Evolutionary conservation across 2,797 vertebrate genomes (phyloP).

Genomic region (Acipenser ruthenus): DNA sequence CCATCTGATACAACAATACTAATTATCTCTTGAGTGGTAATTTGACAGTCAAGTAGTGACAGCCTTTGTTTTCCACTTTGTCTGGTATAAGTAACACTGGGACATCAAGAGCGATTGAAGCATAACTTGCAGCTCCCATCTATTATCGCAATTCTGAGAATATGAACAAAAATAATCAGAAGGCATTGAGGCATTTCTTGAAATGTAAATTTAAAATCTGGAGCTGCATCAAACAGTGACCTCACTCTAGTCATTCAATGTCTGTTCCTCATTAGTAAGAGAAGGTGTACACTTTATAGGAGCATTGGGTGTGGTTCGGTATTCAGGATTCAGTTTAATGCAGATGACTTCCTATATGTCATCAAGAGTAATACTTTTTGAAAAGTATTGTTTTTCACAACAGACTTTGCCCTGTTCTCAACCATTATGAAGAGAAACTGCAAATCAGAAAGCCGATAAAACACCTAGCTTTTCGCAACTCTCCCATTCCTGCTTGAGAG

Average conservation of each 20-base stretch:
- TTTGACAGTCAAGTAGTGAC: conserved; percentile 10
- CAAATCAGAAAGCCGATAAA: no score
- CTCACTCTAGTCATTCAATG: conserved; percentile 13
- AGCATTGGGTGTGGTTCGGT: no score
- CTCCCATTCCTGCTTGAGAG: not conserved
- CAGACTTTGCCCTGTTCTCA: no score
- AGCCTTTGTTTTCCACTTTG: conserved; percentile 12
- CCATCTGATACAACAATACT: conserved; percentile 4
- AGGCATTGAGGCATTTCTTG: conserved; percentile 40
- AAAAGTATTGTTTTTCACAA: no score
- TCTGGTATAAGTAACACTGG: conserved; percentile 31
- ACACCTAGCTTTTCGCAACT: not conserved
- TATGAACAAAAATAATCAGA: conserved; percentile 23
- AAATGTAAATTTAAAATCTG: conserved; percentile 33
- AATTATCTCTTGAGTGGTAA: conserved; percentile 12
- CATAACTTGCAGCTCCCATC: conserved; percentile 17
- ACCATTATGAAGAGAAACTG: no score
- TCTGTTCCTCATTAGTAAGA: not conserved
- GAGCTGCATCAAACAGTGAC: conserved; percentile 24
- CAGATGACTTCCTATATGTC: no score
- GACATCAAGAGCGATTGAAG: conserved; percentile 25
- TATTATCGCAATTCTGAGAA: conserved; percentile 25
- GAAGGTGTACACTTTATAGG: no score
- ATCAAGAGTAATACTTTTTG: no score
- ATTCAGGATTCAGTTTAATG: no score